phyloP scores from a whole-genome alignment of 2,888 invertebrate species.

The Malachius bipustulatus region DNA sequence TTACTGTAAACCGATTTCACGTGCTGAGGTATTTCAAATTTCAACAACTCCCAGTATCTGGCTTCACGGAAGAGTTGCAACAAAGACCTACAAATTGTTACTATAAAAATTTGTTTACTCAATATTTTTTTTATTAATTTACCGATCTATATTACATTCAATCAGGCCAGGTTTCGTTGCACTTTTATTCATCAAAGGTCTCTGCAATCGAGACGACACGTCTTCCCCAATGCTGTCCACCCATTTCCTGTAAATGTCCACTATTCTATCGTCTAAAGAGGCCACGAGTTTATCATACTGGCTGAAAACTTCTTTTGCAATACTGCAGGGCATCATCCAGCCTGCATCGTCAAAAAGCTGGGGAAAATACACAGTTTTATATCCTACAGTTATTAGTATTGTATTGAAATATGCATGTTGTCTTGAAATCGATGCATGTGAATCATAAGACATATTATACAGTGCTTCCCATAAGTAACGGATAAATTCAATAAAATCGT shows the following conservation, averaged over 20 bases:
- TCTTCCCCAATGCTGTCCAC: conserved; percentile 48
- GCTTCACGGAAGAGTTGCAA: conserved; percentile 62
- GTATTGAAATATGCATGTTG: no score
- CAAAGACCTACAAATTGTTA: conserved; percentile 41
- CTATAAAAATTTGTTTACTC: conserved; percentile 7
- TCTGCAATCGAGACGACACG: conserved; percentile 48
- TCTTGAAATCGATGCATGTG: no score
- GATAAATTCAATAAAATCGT: no score
- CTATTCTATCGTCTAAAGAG: conserved; percentile 45
- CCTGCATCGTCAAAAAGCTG: conserved; percentile 58
- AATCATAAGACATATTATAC: no score
- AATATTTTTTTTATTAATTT: conserved; percentile 19
- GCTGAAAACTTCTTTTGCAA: conserved; percentile 56
- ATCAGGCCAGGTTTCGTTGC: conserved; percentile 50
- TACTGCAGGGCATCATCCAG: conserved; percentile 66
- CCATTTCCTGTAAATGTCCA: conserved; percentile 46
- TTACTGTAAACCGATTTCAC: conserved; percentile 53
- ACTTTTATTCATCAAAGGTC: conserved; percentile 61
- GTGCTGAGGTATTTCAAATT: conserved; percentile 56
- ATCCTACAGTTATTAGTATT: no score
- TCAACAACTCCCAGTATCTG: conserved; percentile 58
- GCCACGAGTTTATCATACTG: conserved; percentile 52
- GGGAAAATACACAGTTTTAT: no score
- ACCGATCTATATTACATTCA: conserved; percentile 72
- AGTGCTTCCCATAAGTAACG: no score